Percentiles rank a stretch among this genome's conserved stretches.
Evolutionary conservation across 2,797 vertebrate species (phyloP).

Genomic region (Muscicapa comitata): DNA sequence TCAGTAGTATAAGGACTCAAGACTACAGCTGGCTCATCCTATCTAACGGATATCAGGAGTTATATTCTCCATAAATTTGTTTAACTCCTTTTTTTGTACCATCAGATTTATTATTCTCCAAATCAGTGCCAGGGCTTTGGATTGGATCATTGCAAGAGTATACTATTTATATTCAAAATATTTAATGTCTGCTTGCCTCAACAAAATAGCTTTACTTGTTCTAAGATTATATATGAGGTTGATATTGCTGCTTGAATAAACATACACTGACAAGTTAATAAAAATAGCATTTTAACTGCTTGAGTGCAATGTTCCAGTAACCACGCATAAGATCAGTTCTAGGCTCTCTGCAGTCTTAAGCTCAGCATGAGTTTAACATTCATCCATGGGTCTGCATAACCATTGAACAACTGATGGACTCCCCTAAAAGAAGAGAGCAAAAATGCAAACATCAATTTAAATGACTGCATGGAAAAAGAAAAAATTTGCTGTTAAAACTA

Average conservation of each 20-base stretch:
- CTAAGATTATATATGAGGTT: neutral
- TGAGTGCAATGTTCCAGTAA: neutral
- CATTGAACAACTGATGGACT: neutral
- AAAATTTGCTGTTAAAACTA: conserved; percentile 15
- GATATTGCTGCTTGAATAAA: conserved; percentile 9
- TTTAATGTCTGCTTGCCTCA: neutral
- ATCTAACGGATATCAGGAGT: neutral
- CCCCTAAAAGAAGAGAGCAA: neutral
- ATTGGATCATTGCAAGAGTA: neutral
- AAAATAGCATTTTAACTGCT: conserved; percentile 6
- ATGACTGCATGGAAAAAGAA: neutral
- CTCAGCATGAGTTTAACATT: neutral
- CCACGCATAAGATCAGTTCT: neutral
- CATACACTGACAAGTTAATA: neutral
- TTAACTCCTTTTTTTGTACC: neutral
- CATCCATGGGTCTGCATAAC: neutral
- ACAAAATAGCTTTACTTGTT: neutral
- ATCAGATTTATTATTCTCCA: conserved; percentile 1
- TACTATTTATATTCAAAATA: conserved; percentile 17
- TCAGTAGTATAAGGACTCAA: neutral
- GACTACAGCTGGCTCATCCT: neutral
- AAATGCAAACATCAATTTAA: neutral
- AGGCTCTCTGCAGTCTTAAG: neutral
- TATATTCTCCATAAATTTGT: neutral
- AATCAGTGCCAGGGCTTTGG: neutral